Base-by-base conservation (phyloP, 2,113 vertebrate genomes). In the Cheilinus undulatus region DNA sequence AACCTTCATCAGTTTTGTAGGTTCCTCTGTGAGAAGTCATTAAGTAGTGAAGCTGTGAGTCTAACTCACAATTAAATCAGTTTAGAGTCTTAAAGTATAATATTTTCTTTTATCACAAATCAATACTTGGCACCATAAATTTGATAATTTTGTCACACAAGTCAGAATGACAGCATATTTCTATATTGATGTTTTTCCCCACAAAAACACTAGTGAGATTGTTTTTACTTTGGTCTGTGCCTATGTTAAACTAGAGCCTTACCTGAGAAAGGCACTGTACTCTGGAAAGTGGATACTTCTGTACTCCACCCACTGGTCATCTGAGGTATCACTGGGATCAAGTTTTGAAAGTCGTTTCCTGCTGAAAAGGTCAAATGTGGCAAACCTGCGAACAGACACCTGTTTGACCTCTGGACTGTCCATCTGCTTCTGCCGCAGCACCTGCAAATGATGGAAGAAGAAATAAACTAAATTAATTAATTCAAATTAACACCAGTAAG, bases 331-430 rank as follows among this genome's bases (percentile, higher is more conserved):
- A 75, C 94, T 92, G 0, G 70, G 63, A 20, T 91, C 86, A 49
- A 77, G 69, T 56, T 89, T 52, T 28, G 83, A 49, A 27, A 80
- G 82, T 50, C 89, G 88, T 69, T 88, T 93, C 83, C 94, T 82
- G 70, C 92, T 95, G 89, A 99, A 99, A 68, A 99, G 95, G 89
- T 93, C 93, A 93, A 98, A 99, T 0, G 96, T 95, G 67, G 96
- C 91, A 27, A 98, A 99, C 86, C 97, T 95, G 86, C 97, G 95
- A 23, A 98, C 92, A 58, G 97, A 99, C 49, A 95, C 92, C 82
- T 94, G 93, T 60, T 94, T 95, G 78, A 97, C 92, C 79, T 94
- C 93, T 0, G 88, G 82, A 83, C 90, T 92, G 82, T 97, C 94
- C 76, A 94, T 69, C 65, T 94, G 92, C 74, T 96, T 96, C 77